Evolutionary conservation across 2,888 invertebrate genomes (phyloP), one percentile per base, ranked within the genome.

Genomic region (Acleris literana): DNA sequence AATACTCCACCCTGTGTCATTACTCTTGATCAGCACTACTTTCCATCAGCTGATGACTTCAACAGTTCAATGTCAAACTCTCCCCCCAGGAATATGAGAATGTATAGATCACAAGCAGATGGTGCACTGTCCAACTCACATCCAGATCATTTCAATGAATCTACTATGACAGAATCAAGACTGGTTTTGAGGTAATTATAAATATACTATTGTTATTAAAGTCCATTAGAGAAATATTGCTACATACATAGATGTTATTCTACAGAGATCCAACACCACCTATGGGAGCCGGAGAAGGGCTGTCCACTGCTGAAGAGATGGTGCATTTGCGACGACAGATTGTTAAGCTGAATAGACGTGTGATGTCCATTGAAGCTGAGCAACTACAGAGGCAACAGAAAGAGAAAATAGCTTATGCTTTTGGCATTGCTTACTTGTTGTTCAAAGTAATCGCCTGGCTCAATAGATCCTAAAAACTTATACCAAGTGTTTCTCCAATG

Each of bases 1-100:
- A 94, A 96, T 88, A 98, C 98, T 20, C 98, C 98, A 5, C 98
- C 98, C 13, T 94, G 97, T 75, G 95, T 96, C 20, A 95, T 98
- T 62, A 98, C 97, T 13, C 92, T 98, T 63, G 96, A 97, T 75
- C 96, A 96, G 78, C 97, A 97, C 81, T 96, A 95, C 72, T 97
- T 97, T 79, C 97, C 97, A 46, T 94, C 96, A 29, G 94, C 94
- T 70, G 93, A 94, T 73, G 94, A 95, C 72, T 90, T 88, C 69
- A 85, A 83, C 4, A 76, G 71, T 39, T 82, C 82, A 52, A 69
- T 79, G 20, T 84, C 84, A 17, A 84, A 82, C 68, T 90, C 92
- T 17, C 91, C 92, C 1, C 92, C 91, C 39, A 84, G 81, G 71
- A 86, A 87, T 74, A 69, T 81, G 16, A 81, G 83, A 69, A 76